Conservation (phyloP, 2,888 invertebrate species). For the Dicranocentrus wangi region DNA sequence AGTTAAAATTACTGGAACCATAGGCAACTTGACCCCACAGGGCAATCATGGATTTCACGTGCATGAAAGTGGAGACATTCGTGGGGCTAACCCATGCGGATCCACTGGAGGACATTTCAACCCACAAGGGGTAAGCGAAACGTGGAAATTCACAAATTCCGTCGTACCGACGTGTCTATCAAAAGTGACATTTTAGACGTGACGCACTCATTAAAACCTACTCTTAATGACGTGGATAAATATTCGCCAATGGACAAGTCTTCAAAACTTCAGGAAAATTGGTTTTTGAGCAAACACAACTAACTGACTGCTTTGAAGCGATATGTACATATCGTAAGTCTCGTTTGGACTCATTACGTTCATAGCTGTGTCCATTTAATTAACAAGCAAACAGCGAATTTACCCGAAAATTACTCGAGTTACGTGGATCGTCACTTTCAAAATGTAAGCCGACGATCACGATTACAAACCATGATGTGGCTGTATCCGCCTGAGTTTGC, state of each 20-base stretch:
- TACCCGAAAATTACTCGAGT: too few relatives aligned
- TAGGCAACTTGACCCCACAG: slow-evolving; percentile 58
- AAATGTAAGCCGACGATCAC: slow-evolving; percentile 9
- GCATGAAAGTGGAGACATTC: slow-evolving; percentile 68
- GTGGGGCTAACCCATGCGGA: slow-evolving; percentile 47
- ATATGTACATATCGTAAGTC: too few relatives aligned
- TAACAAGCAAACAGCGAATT: neutral
- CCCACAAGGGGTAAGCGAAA: slow-evolving; percentile 60
- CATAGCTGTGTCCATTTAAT: neutral
- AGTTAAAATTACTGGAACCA: slow-evolving; percentile 60
- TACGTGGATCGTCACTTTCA: too few relatives aligned
- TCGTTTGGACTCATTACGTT: too few relatives aligned
- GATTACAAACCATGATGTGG: slow-evolving; percentile 1
- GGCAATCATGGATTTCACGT: slow-evolving; percentile 70
- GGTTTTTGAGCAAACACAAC: too few relatives aligned
- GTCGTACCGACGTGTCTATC: neutral
- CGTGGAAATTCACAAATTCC: neutral
- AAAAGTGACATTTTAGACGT: neutral
- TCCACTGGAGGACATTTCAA: slow-evolving; percentile 68
- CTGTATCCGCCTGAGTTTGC: neutral
- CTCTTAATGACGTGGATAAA: neutral
- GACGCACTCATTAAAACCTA: too few relatives aligned
- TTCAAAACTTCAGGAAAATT: too few relatives aligned
- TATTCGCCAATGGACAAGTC: neutral
- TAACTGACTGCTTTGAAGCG: too few relatives aligned